A percentile compares a stretch with the other conserved stretches of the same genome.
These are phyloP conservation scores for Microplitis mediator DNA, from an alignment of 1,140 invertebrate genomes.

Conservation along the genomic window DNA sequence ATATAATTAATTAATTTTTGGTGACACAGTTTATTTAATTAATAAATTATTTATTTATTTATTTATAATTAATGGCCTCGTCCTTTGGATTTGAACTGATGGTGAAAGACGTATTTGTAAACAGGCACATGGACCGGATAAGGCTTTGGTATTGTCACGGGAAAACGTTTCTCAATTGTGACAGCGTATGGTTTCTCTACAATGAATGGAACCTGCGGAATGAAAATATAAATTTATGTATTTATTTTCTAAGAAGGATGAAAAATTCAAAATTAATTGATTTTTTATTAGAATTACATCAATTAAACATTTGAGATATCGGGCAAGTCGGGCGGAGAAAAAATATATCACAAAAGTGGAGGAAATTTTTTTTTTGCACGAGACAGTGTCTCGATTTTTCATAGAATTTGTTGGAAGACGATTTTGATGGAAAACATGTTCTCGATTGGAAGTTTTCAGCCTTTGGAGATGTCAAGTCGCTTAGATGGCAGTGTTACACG, in stretches of 20 bases:
- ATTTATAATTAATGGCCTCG: background rate
- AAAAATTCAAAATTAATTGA: too few relatives aligned
- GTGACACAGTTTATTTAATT: background rate
- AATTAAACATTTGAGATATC: too few relatives aligned
- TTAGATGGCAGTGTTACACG: too few relatives aligned
- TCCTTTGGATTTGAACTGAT: slow-evolving; percentile 39
- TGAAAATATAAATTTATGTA: too few relatives aligned
- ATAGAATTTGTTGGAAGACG: too few relatives aligned
- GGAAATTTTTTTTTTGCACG: too few relatives aligned
- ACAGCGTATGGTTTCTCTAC: slow-evolving; percentile 80
- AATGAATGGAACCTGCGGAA: slow-evolving; percentile 70
- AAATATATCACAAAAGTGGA: background rate
- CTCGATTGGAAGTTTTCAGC: too few relatives aligned
- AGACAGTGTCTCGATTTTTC: too few relatives aligned
- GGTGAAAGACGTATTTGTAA: slow-evolving; percentile 80
- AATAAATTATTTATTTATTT: background rate
- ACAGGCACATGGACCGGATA: slow-evolving; percentile 81
- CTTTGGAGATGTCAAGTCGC: too few relatives aligned
- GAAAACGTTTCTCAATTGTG: slow-evolving; percentile 78
- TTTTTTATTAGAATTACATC: too few relatives aligned
- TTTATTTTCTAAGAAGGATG: too few relatives aligned
- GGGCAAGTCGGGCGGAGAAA: background rate
- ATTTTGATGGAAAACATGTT: too few relatives aligned
- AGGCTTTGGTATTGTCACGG: slow-evolving; percentile 76
- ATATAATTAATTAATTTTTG: background rate